Evolutionary conservation across 1,140 invertebrate species (phyloP).

Genomic region (Drosophila murphyi): DNA sequence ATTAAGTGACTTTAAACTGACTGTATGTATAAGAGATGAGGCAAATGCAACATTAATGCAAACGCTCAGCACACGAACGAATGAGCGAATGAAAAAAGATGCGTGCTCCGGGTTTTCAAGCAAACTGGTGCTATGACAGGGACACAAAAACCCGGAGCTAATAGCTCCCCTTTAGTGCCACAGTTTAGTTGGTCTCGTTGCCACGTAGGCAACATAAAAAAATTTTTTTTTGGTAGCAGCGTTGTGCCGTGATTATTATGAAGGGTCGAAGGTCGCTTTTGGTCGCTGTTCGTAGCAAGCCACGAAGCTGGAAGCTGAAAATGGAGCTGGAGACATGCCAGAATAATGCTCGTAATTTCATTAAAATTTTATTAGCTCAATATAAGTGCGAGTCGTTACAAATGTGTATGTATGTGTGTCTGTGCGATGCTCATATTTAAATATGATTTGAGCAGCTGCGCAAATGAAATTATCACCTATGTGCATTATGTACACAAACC

Average conservation of each 20-base stretch:
- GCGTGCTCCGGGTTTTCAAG: no score
- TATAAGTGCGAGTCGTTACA: slow-evolving; percentile 48
- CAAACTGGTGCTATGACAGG: slow-evolving; percentile 12
- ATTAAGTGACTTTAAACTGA: slow-evolving; percentile 53
- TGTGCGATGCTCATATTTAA: slow-evolving; percentile 30
- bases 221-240: slow-evolving; percentile 29
- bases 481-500: slow-evolving; percentile 62
- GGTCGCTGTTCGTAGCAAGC: slow-evolving; percentile 2
- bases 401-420: slow-evolving; percentile 7
- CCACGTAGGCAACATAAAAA: slow-evolving; percentile 75
- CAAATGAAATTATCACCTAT: slow-evolving; percentile 83
- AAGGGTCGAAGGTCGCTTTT: slow-evolving; percentile 57
- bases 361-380: slow-evolving; percentile 81
- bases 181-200: slow-evolving; percentile 62
- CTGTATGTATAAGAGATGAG: slow-evolving; percentile 8
- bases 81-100: neutral
- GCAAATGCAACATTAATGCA: slow-evolving; percentile 77
- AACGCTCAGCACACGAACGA: slow-evolving; percentile 24
- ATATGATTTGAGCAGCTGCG: slow-evolving; percentile 63
- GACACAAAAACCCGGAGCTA: slow-evolving; percentile 47
- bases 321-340: slow-evolving; percentile 21
- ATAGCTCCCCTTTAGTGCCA: slow-evolving; percentile 75
- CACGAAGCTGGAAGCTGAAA: neutral
- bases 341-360: slow-evolving; percentile 71
- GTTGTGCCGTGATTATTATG: slow-evolving; percentile 71